These are phyloP conservation scores for Willisornis vidua DNA, from an alignment of 2,113 vertebrate species.

Conservation along the genomic window DNA sequence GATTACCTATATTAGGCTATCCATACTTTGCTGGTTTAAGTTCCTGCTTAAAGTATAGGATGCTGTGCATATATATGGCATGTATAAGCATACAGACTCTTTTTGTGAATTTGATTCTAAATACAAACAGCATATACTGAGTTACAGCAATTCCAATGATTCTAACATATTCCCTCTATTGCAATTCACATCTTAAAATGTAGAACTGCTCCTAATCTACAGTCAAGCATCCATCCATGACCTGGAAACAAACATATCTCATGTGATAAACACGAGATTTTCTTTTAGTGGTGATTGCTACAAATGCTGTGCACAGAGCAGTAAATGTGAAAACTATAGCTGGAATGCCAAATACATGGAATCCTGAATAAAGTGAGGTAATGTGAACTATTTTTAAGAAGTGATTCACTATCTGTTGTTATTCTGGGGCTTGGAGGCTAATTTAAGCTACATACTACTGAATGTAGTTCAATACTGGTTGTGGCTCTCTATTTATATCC, in stretches of 20 bases:
- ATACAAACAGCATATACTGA: not conserved
- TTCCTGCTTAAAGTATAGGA: not conserved
- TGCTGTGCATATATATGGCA: not conserved
- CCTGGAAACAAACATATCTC: not conserved
- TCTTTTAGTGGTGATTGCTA: not conserved
- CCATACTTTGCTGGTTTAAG: not conserved
- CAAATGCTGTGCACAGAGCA: not conserved
- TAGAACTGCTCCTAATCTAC: not conserved
- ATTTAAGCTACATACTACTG: not conserved
- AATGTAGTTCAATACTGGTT: not conserved
- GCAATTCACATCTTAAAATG: not conserved
- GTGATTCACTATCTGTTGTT: not conserved
- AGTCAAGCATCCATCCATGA: not conserved
- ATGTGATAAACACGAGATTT: not conserved
- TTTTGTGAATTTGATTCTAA: not conserved
- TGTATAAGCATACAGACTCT: not conserved
- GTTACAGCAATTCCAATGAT: not conserved
- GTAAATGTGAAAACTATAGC: not conserved
- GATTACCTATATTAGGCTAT: not conserved
- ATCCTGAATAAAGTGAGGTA: not conserved
- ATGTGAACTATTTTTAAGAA: not conserved
- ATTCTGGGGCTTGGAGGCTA: not conserved
- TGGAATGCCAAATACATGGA: not conserved
- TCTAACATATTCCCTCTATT: not conserved
- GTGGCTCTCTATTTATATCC: not conserved